Evolutionary conservation across 2,797 vertebrate genomes (phyloP).

Genomic region (Tapirus indicus): DNA sequence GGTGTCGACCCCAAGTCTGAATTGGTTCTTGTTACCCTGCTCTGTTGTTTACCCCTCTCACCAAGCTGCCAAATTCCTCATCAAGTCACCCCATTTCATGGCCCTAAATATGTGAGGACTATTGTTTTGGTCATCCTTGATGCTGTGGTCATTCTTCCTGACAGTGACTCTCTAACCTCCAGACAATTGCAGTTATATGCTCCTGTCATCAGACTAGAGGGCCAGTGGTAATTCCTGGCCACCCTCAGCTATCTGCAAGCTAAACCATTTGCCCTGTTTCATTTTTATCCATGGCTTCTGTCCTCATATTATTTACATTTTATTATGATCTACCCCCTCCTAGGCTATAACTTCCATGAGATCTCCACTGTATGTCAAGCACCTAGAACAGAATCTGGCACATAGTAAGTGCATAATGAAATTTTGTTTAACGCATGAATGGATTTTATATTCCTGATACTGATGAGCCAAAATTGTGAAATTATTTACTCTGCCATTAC

Average conservation of each 20-base stretch:
- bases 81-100: neutral
- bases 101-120: neutral
- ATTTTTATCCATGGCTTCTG: neutral
- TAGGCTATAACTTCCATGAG: neutral
- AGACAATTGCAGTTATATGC: rapidly evolving
- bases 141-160: neutral
- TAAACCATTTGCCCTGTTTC: neutral
- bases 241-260: neutral
- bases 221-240: neutral
- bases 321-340: neutral
- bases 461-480: neutral
- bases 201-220: neutral
- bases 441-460: neutral
- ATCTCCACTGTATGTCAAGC: neutral
- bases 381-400: neutral
- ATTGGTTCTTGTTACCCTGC: neutral
- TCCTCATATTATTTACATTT: neutral
- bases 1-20: neutral
- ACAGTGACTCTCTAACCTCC: neutral
- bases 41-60: neutral
- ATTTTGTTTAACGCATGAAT: neutral
- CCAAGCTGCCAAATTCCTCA: neutral
- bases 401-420: neutral
- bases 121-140: neutral
- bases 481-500: conserved; percentile 28